These are phyloP conservation scores for Germaria angustata DNA, from an alignment of 2,888 invertebrate genomes.

Conservation along the genomic window DNA sequence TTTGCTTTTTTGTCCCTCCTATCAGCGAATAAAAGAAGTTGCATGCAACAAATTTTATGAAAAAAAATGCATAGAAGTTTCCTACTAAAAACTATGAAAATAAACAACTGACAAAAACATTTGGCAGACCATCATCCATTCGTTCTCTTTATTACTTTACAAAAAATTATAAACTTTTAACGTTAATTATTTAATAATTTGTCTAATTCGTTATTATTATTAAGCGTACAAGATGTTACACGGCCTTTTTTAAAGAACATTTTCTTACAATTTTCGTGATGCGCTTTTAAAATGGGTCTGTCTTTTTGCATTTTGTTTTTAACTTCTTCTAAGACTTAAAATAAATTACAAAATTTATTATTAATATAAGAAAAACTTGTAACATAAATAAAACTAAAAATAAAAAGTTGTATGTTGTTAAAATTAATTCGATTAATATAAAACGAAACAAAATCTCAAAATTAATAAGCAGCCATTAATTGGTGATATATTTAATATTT, in stretches of 20 bases:
- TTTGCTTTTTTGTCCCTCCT: too few relatives aligned
- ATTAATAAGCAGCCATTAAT: not conserved
- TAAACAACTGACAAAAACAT: constrained; percentile 46
- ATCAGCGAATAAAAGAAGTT: too few relatives aligned
- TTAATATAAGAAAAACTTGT: not conserved
- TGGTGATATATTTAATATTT: constrained; percentile 20
- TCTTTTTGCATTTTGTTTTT: not conserved
- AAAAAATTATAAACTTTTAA: constrained; percentile 29
- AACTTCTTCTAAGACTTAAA: constrained; percentile 34
- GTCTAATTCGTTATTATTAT: not conserved
- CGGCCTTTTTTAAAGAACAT: constrained; percentile 24
- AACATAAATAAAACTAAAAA: constrained; percentile 20
- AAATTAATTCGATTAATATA: constrained; percentile 30
- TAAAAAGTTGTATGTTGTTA: constrained; percentile 10
- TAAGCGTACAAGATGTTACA: not conserved
- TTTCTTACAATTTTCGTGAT: not conserved
- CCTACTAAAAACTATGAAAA: not conserved
- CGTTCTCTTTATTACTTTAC: constrained; percentile 47
- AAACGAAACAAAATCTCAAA: constrained; percentile 36
- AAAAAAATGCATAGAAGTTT: too few relatives aligned
- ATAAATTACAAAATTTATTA: constrained; percentile 42
- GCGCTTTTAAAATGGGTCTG: constrained; percentile 20
- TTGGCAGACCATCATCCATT: constrained; percentile 52
- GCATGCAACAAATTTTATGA: too few relatives aligned
- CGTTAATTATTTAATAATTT: constrained; percentile 39